A percentile compares a stretch with the other conserved stretches of the same genome.
phyloP scores from a whole-genome alignment of 2,113 vertebrate species.

The Mobula birostris region DNA sequence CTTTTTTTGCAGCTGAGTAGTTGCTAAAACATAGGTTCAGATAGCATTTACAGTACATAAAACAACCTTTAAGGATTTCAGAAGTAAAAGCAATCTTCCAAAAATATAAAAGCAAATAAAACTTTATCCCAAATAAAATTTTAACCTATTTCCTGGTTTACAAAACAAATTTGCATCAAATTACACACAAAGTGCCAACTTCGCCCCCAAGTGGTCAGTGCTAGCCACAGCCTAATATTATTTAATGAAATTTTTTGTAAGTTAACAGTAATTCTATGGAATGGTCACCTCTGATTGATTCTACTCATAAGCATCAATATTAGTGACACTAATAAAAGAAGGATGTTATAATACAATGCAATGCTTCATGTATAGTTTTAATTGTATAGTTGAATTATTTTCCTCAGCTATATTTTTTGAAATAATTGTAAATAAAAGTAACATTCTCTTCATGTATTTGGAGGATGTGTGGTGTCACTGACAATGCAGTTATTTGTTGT shows the following conservation, averaged over 20 bases:
- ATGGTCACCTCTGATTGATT: not conserved
- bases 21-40: not conserved
- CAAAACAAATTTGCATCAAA: not conserved
- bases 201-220: slow-evolving; percentile 17
- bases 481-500: too few species aligned
- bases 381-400: not conserved
- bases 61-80: too few species aligned
- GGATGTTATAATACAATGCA: too few species aligned
- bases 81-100: not conserved
- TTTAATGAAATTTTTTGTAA: not conserved
- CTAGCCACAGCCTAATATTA: not conserved
- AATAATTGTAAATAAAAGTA: too few species aligned
- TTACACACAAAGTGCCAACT: not conserved
- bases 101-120: not conserved
- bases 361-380: not conserved
- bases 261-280: not conserved
- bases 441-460: too few species aligned
- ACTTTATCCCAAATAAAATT: not conserved
- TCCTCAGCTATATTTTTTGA: not conserved
- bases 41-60: not conserved
- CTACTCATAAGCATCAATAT: not conserved
- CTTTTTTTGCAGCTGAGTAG: not conserved
- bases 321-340: not conserved
- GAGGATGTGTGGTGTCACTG: too few species aligned
- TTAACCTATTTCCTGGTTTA: too few species aligned